phyloP scores from a whole-genome alignment of 2,797 vertebrate genomes.

The Hydrocynus forskahlii region DNA sequence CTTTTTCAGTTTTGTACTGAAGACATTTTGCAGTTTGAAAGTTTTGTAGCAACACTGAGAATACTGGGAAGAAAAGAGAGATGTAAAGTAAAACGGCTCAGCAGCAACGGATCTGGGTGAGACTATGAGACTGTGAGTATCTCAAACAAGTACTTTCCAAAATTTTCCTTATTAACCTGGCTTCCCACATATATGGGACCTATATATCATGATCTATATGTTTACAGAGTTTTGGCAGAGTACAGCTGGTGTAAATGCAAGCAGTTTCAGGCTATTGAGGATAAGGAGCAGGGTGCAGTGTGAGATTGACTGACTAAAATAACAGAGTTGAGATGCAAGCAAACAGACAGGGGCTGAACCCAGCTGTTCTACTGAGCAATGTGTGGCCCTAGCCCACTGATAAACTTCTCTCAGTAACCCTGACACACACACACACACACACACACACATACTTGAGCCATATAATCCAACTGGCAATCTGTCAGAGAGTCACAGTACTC shows the following conservation, averaged over 20 bases:
- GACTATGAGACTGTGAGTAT: no score
- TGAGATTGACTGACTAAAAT: not conserved
- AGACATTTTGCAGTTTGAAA: no score
- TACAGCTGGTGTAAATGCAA: not conserved
- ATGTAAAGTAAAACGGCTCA: no score
- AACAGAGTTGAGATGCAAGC: slow-evolving; percentile 58
- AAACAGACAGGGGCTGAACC: slow-evolving; percentile 60
- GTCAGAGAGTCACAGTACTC: slow-evolving; percentile 52
- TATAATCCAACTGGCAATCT: slow-evolving; percentile 59
- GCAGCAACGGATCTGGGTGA: no score
- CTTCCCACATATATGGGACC: no score
- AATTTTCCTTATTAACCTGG: no score
- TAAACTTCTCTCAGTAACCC: slow-evolving; percentile 59
- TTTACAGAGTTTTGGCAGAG: no score
- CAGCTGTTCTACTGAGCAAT: slow-evolving; percentile 64
- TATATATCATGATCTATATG: no score
- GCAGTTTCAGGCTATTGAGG: not conserved
- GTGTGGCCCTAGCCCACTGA: slow-evolving; percentile 72
- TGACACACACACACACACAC: slow-evolving; percentile 39
- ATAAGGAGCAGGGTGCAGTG: slow-evolving; percentile 55
- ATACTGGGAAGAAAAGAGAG: no score
- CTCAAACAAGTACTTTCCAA: no score
- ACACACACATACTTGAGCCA: slow-evolving; percentile 26
- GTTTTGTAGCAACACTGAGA: no score
- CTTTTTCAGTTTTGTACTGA: no score